Percentiles rank a stretch among this genome's conserved stretches.
These are phyloP conservation scores for Tamandua tetradactyla DNA, from an alignment of 2,797 vertebrate genomes.

Conservation along the genomic window DNA sequence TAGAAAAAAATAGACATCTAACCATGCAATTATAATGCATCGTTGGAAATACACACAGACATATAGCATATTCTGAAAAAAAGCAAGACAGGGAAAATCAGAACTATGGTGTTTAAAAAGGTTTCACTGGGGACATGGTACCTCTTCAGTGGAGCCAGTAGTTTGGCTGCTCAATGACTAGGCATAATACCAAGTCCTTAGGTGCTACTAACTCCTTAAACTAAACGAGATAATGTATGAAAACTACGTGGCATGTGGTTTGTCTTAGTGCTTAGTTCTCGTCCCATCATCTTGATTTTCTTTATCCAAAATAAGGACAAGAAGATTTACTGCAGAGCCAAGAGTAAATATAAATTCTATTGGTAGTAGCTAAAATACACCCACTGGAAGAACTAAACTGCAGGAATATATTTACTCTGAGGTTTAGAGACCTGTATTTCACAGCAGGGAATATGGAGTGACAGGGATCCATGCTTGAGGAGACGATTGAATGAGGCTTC, in stretches of 20 bases:
- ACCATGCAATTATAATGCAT: no score
- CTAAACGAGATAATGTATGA: background rate
- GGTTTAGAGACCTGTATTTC: background rate
- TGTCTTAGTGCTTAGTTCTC: background rate
- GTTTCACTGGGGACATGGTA: background rate
- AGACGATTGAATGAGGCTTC: no score
- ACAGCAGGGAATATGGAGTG: background rate
- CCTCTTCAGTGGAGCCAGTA: no score
- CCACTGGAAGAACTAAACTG: background rate
- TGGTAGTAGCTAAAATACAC: no score
- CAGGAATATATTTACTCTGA: background rate
- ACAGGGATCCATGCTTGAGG: rapidly evolving
- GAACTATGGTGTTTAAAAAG: background rate
- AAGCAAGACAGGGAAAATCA: background rate
- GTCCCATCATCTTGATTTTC: background rate
- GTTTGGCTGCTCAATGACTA: background rate
- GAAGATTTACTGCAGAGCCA: background rate
- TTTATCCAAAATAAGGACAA: background rate
- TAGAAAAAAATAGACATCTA: background rate
- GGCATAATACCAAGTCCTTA: background rate
- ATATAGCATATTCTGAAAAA: background rate
- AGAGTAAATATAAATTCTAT: no score
- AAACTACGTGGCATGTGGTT: rapidly evolving
- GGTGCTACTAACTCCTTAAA: rapidly evolving
- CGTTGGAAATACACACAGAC: background rate